Conservation (phyloP, 2,888 invertebrate species). For the Pachymerium ferrugineum region DNA sequence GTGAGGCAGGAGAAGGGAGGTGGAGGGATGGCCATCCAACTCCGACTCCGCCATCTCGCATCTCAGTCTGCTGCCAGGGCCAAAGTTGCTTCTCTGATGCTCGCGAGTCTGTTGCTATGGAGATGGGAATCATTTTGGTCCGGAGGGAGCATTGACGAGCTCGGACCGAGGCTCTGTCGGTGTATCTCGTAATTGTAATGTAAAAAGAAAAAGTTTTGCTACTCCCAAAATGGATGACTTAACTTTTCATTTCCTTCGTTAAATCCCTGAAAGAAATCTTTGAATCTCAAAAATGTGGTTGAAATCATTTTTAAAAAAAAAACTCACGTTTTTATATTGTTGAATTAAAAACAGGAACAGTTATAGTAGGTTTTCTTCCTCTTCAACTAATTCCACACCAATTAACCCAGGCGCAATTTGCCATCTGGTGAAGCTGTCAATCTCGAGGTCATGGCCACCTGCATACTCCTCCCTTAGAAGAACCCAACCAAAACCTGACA, state of each 20-base stretch:
- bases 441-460: neutral
- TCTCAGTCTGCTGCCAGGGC: neutral
- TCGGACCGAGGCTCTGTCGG: neutral
- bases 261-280: too few species aligned
- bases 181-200: neutral
- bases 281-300: too few species aligned
- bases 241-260: too few species aligned
- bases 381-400: neutral
- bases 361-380: neutral
- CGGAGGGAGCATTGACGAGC: neutral
- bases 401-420: neutral
- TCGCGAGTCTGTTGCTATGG: neutral
- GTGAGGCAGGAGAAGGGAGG: slow-evolving; percentile 5
- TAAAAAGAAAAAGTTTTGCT: too few species aligned
- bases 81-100: neutral
- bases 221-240: too few species aligned
- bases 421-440: neutral
- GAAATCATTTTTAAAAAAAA: neutral
- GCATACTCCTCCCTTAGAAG: neutral
- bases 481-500: neutral
- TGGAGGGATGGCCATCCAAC: neutral
- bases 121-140: neutral
- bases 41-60: neutral
- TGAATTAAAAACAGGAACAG: too few species aligned
- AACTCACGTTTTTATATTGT: neutral